Evolutionary conservation across 2,797 vertebrate genomes (phyloP).

Genomic region (Ctenopoma kingsleyae): DNA sequence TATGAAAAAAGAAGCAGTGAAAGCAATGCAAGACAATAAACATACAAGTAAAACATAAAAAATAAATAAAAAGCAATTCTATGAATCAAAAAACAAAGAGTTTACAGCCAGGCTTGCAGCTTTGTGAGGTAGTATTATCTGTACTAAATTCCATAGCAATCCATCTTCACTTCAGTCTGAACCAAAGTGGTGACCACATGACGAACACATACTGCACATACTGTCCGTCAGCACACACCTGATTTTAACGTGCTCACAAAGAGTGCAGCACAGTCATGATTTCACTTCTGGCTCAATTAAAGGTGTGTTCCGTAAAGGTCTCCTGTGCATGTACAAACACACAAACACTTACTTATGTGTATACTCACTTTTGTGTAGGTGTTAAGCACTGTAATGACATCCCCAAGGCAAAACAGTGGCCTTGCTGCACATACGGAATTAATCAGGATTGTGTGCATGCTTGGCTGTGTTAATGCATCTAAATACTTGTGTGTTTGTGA

Average conservation of each 20-base stretch:
- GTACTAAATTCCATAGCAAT: not conserved
- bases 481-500: conserved; percentile 49
- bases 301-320: conserved; percentile 15
- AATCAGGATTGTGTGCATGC: conserved; percentile 70
- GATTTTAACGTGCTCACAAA: conserved; percentile 30
- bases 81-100: not conserved
- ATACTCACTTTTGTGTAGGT: conserved; percentile 34
- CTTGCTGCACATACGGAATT: conserved; percentile 77
- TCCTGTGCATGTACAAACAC: conserved; percentile 4
- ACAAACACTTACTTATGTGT: conserved; percentile 15
- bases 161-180: not conserved
- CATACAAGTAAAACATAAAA: not conserved
- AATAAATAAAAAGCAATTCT: not conserved
- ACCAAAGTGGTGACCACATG: not conserved
- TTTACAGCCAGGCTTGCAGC: not conserved
- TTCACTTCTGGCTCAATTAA: conserved; percentile 25
- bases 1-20: not conserved
- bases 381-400: conserved; percentile 51
- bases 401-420: conserved; percentile 71
- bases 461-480: conserved; percentile 56
- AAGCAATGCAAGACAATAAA: not conserved
- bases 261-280: conserved; percentile 14
- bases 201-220: not conserved
- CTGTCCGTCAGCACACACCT: conserved; percentile 2
- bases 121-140: not conserved